Evolutionary conservation across 1,140 invertebrate species (phyloP).

Genomic region (Archegozetes longisetosus): DNA sequence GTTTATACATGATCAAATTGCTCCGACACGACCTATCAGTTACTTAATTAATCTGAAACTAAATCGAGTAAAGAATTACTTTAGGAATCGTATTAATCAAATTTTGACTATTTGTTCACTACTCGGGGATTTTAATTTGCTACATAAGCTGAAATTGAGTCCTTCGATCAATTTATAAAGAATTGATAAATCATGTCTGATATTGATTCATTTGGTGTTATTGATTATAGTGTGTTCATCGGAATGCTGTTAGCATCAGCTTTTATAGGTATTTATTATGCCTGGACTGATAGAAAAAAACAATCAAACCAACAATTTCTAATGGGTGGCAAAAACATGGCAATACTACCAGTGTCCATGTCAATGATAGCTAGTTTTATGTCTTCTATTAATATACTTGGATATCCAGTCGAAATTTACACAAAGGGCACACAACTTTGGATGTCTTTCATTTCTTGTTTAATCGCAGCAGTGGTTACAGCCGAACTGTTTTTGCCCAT

Average conservation of each 20-base stretch:
- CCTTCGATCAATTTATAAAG: too few species aligned
- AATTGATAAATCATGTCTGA: too few species aligned
- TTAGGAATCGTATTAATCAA: too few species aligned
- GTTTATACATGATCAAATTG: too few species aligned
- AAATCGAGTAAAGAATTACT: too few species aligned
- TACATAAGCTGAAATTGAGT: too few species aligned
- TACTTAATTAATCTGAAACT: too few species aligned
- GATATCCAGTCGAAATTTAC: slow-evolving; percentile 69
- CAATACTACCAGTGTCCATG: slow-evolving; percentile 56
- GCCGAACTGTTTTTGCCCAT: slow-evolving; percentile 69
- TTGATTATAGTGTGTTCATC: slow-evolving; percentile 20
- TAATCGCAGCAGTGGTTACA: slow-evolving; percentile 57
- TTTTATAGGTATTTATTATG: slow-evolving; percentile 59
- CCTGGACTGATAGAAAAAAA: slow-evolving; percentile 67
- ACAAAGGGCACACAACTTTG: slow-evolving; percentile 63
- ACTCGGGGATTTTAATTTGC: too few species aligned
- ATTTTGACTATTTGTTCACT: too few species aligned
- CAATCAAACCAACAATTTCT: slow-evolving; percentile 71
- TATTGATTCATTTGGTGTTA: too few species aligned
- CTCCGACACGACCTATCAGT: too few species aligned
- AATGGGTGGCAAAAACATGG: slow-evolving; percentile 57
- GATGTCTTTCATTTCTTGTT: slow-evolving; percentile 60
- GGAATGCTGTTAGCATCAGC: slow-evolving; percentile 38
- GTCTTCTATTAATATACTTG: slow-evolving; percentile 80
- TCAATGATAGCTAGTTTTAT: slow-evolving; percentile 84